Base-by-base conservation (phyloP, 1,140 invertebrate genomes). In the Bombus pyrosoma region DNA sequence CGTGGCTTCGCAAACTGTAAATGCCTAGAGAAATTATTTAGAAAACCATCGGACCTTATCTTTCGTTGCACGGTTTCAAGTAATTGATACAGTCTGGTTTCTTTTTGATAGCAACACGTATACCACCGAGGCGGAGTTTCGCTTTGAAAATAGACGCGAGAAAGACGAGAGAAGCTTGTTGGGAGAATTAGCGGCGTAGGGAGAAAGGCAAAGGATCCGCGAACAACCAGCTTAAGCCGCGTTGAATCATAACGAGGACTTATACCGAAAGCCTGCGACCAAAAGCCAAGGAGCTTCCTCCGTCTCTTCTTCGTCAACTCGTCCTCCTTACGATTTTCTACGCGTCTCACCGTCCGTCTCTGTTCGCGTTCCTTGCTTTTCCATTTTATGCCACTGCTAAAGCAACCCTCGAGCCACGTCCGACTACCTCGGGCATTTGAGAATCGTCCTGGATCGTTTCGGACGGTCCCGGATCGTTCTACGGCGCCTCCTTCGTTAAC, bases 201-300 rank as follows among this genome's bases (percentile, higher is more conserved):
- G 75, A 71, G 79, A 81, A 86, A 68, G 47, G 62, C 57, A 43
- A 74, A 80, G 75, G 79, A 80, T 87, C 90, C 90, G 91, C 92
- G 93, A 93, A 91, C 90, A 93, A 66, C 91, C 91, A 88, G 91
- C 93, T 94, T 94, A 94, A 93, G 91, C 91, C 93, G 92, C 93
- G 93, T 94, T 94, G 93, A 94, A 94, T 94, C 93, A 94, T 94
- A 94, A 94, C 93, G 91, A 94, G 93, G 93, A 94, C 92, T 94
- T 94, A 94, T 91, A 87, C 92, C 92, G 86, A 93, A 92, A 94
- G 93, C 91, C 90, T 91, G 87, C 92, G 91, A 76, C 74, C 25
- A 93, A 92, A 93, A 94, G 91, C 92, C 90, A 86, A 85, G 81
- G 80, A 86, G 86, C 68, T 72, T 76, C 71, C 53, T 57, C 22